phyloP scores from a whole-genome alignment of 2,888 invertebrate species.

The Alentia gelatinosa region DNA sequence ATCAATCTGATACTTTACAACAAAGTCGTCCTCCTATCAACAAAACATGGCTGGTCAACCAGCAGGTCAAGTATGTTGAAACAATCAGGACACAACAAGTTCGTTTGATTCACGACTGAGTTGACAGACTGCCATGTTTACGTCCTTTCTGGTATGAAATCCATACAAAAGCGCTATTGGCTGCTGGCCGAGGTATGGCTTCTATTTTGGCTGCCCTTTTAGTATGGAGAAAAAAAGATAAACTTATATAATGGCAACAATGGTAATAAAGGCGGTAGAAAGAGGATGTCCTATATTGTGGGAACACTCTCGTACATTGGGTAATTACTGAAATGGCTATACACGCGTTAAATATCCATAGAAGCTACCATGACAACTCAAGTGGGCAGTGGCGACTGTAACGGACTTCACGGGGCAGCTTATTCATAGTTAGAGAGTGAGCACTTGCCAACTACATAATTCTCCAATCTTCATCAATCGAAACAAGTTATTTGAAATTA shows the following conservation, averaged over 20 bases:
- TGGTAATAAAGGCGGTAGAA: too few species aligned
- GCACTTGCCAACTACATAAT: too few species aligned
- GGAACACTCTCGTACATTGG: background rate
- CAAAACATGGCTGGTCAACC: background rate
- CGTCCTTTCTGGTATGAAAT: background rate
- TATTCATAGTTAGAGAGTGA: too few species aligned
- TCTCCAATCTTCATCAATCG: too few species aligned
- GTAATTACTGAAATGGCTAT: background rate
- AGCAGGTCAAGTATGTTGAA: background rate
- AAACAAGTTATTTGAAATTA: too few species aligned
- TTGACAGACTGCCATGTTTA: background rate
- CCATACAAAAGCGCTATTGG: background rate
- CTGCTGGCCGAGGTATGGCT: background rate
- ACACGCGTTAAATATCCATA: background rate
- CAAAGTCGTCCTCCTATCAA: background rate
- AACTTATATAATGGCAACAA: background rate
- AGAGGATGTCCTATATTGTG: background rate
- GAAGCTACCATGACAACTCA: background rate
- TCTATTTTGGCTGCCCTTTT: background rate
- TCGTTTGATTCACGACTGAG: too few species aligned
- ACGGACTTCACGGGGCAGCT: background rate
- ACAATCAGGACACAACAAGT: too few species aligned
- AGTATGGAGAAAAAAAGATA: background rate
- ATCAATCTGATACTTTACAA: too few species aligned
- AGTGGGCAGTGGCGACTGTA: conserved; percentile 16